These are phyloP conservation scores for Seira ritae DNA, from an alignment of 2,888 invertebrate species.

Conservation along the genomic window DNA sequence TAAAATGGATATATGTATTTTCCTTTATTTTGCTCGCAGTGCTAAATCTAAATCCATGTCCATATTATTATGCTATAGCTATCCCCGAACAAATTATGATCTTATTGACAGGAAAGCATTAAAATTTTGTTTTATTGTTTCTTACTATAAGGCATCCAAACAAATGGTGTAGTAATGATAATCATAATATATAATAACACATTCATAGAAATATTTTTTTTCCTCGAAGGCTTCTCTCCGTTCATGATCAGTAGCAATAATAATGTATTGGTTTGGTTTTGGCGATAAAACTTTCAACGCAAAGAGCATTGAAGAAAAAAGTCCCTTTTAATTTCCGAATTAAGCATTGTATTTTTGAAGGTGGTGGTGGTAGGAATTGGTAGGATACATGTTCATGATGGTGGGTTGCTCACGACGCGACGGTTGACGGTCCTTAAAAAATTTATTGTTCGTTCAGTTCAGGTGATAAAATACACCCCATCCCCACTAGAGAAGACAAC, in stretches of 20 bases:
- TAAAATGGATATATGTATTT: too few species aligned
- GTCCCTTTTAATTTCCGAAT: constrained; percentile 21
- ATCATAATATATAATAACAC: too few species aligned
- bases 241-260: constrained; percentile 21
- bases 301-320: constrained; percentile 7
- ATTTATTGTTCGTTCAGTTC: constrained; percentile 40
- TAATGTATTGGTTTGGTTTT: constrained; percentile 13
- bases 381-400: background rate
- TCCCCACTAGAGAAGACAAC: constrained; percentile 3
- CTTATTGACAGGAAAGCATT: background rate
- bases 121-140: background rate
- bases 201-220: too few species aligned
- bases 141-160: background rate
- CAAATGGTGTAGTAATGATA: too few species aligned
- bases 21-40: too few species aligned
- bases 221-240: background rate
- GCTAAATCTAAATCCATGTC: too few species aligned
- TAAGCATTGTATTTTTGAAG: constrained; percentile 1
- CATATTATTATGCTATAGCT: too few species aligned
- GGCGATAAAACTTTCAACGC: constrained; percentile 16
- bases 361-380: background rate
- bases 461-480: constrained; percentile 32
- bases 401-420: constrained; percentile 24
- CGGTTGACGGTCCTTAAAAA: constrained; percentile 27
- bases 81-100: background rate